Percentiles rank a stretch among this genome's conserved stretches.
These are phyloP conservation scores for Meta bourneti DNA, from an alignment of 2,888 invertebrate species.

Conservation along the genomic window DNA sequence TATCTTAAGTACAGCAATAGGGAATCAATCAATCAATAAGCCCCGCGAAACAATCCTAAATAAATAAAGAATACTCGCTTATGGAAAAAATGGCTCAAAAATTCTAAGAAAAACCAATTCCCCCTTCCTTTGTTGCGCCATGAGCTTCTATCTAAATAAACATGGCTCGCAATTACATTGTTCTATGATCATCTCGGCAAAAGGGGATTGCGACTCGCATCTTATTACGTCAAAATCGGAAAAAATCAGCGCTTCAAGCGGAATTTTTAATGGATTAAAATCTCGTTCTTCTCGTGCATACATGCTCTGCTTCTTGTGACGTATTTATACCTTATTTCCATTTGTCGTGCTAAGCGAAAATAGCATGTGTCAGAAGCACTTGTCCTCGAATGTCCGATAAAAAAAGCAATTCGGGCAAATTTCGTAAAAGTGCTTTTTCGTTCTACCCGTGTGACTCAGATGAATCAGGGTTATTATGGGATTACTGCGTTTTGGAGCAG, in stretches of 20 bases:
- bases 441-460: not conserved
- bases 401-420: conserved; percentile 6
- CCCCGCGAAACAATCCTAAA: not conserved
- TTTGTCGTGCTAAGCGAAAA: conserved; percentile 15
- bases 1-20: not conserved
- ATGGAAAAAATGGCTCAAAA: not conserved
- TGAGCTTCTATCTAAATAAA: not conserved
- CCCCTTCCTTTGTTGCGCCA: too few relatives aligned
- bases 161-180: not conserved
- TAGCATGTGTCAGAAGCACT: conserved; percentile 42
- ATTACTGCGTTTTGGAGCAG: not conserved
- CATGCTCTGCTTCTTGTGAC: not conserved
- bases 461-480: not conserved
- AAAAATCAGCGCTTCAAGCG: not conserved
- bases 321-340: not conserved
- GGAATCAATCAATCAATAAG: not conserved
- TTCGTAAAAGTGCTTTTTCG: not conserved
- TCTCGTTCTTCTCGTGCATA: not conserved
- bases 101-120: not conserved
- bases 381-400: conserved; percentile 5
- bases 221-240: conserved; percentile 27
- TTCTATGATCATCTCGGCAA: not conserved
- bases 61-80: too few relatives aligned
- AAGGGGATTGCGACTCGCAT: not conserved
- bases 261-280: conserved; percentile 65